A percentile compares a stretch with the other conserved stretches of the same genome.
Evolutionary conservation across 2,797 vertebrate genomes (phyloP).

Genomic region (Anolis apletophallus): DNA sequence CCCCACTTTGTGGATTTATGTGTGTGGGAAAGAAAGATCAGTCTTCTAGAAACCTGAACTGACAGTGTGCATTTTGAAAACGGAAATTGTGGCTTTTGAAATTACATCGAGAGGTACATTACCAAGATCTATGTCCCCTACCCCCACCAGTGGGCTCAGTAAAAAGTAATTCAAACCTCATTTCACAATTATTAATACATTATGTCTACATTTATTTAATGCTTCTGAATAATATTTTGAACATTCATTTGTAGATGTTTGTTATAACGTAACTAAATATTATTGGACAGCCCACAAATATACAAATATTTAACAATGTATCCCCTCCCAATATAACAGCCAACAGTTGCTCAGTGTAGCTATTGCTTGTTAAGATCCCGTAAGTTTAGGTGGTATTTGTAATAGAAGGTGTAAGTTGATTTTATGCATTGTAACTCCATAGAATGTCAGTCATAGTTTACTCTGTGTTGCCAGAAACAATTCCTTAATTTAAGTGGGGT

Average conservation of each 20-base stretch:
- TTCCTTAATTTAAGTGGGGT: not conserved
- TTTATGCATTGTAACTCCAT: too few species aligned
- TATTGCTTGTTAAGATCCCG: too few species aligned
- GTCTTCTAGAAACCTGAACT: not conserved
- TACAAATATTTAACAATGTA: too few species aligned
- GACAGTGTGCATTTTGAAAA: too few species aligned
- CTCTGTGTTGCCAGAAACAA: not conserved
- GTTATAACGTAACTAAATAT: too few species aligned
- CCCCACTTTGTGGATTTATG: not conserved
- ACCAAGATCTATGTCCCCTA: not conserved
- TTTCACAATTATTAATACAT: slow-evolving; percentile 1
- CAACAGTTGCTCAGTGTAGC: too few species aligned
- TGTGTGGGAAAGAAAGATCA: not conserved
- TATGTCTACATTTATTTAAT: not conserved
- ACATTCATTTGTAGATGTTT: not conserved
- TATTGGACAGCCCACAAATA: too few species aligned
- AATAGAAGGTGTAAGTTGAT: too few species aligned
- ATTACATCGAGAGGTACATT: not conserved
- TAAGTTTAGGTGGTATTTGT: too few species aligned
- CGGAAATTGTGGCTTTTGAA: not conserved
- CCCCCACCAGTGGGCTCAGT: not conserved
- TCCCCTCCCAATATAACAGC: too few species aligned
- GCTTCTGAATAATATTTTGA: not conserved
- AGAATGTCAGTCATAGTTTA: not conserved
- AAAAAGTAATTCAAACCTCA: not conserved